Evolutionary conservation across 2,113 vertebrate genomes (phyloP), one percentile per base, ranked within the genome.

Genomic region (Notarius quadriscutis): DNA sequence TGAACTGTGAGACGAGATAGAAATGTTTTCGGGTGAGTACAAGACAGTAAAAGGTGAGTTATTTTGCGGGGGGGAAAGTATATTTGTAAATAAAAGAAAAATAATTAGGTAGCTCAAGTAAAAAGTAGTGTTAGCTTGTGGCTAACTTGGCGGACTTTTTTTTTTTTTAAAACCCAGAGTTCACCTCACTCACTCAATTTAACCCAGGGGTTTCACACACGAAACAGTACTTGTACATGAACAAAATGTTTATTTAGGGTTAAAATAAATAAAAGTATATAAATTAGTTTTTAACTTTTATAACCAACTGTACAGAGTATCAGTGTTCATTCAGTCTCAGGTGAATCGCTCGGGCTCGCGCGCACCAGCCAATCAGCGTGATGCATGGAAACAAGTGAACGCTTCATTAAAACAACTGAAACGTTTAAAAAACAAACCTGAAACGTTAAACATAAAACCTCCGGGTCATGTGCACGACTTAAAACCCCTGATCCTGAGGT

Each of bases 401-500:
- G 5, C 20, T 57, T 84, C 22, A 60, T 1, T 12, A 10, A 5
- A 18, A 58, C 5, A 11, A 1, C 34, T 74, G 9, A 5, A 50
- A 20, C 1, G 22, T 20, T 20, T 9, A 63, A 63, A 7, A 63
- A 25, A 20, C 1, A 10, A 2, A 71, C 5, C 4, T 51, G 7
- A 20, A 72, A 48, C 0, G 4, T 75, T 50, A 5, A 50, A 75
- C 3, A 53, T 53, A 53, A 81, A 81, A 80, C 18, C 15, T 17
- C 41, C 7, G n/a, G 27, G 34, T 80, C 55, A 5, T 60, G 17
- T 6, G 34, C 22, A n/a, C 7, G 34, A 27, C 10, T 95, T 89
- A 65, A 91, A 93, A 94, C 94, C 93, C 93, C 93, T 86, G 91
- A 62, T 77, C 89, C 85, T 81, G 87, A 88, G 90, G 74, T 91